Percentiles rank a stretch among this genome's conserved stretches.
Evolutionary conservation across 2,113 vertebrate species (phyloP).

Genomic region (Lasiurus cinereus): DNA sequence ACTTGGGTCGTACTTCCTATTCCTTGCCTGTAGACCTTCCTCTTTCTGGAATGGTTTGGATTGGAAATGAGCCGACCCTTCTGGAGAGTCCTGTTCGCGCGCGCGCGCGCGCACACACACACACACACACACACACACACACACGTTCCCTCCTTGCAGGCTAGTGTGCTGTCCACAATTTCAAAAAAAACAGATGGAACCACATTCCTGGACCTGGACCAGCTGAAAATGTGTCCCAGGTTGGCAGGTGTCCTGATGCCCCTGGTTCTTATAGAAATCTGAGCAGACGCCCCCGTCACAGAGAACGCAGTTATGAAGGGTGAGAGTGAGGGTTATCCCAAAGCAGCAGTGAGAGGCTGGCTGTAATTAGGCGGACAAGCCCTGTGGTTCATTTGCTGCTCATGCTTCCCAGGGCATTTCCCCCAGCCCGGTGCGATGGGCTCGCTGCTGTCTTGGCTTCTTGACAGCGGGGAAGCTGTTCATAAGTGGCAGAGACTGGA

Average conservation of each 20-base stretch:
- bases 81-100: background rate
- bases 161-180: background rate
- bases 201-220: background rate
- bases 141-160: background rate
- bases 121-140: too few species aligned
- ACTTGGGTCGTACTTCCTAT: background rate
- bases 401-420: background rate
- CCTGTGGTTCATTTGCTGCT: background rate
- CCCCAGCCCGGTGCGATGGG: background rate
- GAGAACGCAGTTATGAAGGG: background rate
- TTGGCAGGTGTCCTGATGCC: background rate
- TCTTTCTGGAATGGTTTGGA: background rate
- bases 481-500: background rate
- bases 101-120: background rate
- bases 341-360: background rate
- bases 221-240: background rate
- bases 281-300: background rate
- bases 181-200: background rate
- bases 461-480: background rate
- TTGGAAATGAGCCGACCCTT: background rate
- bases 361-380: background rate
- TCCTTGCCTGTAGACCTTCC: background rate
- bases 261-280: conserved; percentile 45
- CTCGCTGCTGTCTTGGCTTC: background rate
- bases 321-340: background rate